phyloP scores from a whole-genome alignment of 37 sponge, comb jelly and placozoan genomes.

The Hexactinellida sp. region DNA sequence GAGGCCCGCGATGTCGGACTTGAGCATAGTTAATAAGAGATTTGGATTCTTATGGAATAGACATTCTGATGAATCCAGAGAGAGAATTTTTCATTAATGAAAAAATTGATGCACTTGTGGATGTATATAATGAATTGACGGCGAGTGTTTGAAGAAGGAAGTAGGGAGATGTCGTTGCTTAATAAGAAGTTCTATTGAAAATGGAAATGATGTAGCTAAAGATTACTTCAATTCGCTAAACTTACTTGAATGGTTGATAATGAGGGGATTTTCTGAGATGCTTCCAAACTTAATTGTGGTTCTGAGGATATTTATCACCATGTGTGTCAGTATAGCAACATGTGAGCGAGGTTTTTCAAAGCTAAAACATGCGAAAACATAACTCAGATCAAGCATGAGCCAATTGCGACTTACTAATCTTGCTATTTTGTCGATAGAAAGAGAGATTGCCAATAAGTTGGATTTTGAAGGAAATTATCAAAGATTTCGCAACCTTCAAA shows the following conservation, averaged over 20 bases:
- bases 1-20: neutral
- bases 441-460: neutral
- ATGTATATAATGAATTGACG: too few species aligned
- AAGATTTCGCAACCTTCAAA: neutral
- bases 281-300: neutral
- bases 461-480: neutral
- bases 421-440: neutral
- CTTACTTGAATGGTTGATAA: too few species aligned
- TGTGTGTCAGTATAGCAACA: constrained; percentile 3
- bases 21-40: neutral
- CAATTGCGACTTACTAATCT: neutral
- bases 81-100: too few species aligned
- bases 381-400: neutral
- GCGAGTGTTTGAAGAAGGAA: too few species aligned
- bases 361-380: neutral
- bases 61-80: too few species aligned
- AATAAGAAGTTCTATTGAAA: too few species aligned
- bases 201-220: too few species aligned
- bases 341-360: constrained; percentile 1
- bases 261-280: too few species aligned
- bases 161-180: too few species aligned
- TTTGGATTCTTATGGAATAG: neutral
- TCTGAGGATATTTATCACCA: neutral
- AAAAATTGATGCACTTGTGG: too few species aligned
- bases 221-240: too few species aligned